Evolutionary conservation across 2,113 vertebrate genomes (phyloP), one percentile per base, ranked within the genome.

Genomic region (Anguilla rostrata): DNA sequence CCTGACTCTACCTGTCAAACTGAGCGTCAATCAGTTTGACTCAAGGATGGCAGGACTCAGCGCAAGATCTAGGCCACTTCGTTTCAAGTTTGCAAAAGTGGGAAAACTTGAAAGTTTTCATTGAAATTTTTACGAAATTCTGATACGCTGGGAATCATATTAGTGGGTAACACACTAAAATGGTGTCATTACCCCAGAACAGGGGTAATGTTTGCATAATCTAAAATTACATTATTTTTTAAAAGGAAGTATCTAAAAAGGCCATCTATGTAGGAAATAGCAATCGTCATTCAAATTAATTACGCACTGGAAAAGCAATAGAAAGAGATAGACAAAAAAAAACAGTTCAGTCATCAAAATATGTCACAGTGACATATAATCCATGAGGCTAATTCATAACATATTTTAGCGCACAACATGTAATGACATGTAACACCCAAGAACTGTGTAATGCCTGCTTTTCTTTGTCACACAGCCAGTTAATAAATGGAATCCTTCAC

Each of bases 21-120:
- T 86, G 92, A 84, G 92, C 92, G 93, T 93, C 94, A 95, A 94
- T 95, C 93, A 94, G 87, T 81, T 93, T 94, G 93, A 95, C 94
- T 94, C 88, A 90, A 93, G 95, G 93, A 94, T 92, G 91, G 91
- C 90, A 90, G 89, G 86, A 94, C 94, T 94, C 94, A 95, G 94
- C 95, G 93, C 89, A 83, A 90, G 83, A 84, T 81, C 39, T 79
- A 85, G 81, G 88, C 91, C 84, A 34, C n/a, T 75, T 75, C 71
- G 11, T 75, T n/a, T n/a, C 71, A 75, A 12, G n/a, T 26, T 75
- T n/a, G 90, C 88, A 90, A 88, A 89, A 85, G 83, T 86, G 81
- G 87, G 86, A 84, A 84, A 88, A 91, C 90, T 88, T 90, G 86
- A 83, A 87, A 90, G 88, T 92, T 93, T 91, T 88, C 16, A 14